Conservation (phyloP, 1,140 invertebrate genomes). For the Eriocheir sinensis region DNA sequence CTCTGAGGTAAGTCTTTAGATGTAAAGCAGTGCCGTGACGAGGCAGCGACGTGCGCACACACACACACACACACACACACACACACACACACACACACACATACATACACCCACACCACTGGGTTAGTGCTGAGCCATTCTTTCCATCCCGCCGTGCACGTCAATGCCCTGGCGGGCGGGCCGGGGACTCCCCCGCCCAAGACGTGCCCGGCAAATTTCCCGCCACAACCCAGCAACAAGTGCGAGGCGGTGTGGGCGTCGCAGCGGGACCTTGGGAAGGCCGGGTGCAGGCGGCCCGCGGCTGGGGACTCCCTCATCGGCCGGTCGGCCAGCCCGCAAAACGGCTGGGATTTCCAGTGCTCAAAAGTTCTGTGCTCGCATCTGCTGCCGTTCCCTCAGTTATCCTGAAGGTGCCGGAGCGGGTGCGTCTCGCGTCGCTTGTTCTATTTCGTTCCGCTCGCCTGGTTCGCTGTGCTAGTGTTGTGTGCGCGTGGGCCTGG, state of each 20-base stretch:
- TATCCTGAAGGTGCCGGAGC: conserved; percentile 55
- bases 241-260: conserved; percentile 10
- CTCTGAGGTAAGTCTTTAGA: neutral
- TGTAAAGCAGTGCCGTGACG: neutral
- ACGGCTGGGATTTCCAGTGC: conserved; percentile 62
- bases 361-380: conserved; percentile 30
- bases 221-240: conserved; percentile 68
- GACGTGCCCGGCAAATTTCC: conserved; percentile 65
- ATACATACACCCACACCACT: neutral
- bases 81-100: conserved; percentile 39
- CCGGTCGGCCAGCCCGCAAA: conserved; percentile 26
- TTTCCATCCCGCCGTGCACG: conserved; percentile 33
- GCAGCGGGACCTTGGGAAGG: conserved; percentile 67
- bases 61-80: neutral
- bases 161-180: conserved; percentile 62
- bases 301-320: conserved; percentile 69
- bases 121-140: neutral
- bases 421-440: neutral
- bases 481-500: neutral
- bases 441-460: neutral
- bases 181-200: conserved; percentile 56
- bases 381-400: conserved; percentile 42
- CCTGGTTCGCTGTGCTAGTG: neutral
- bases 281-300: conserved; percentile 42
- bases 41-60: neutral